Conservation (phyloP, 2,888 invertebrate species). For the Chrysotoxum bicinctum region DNA sequence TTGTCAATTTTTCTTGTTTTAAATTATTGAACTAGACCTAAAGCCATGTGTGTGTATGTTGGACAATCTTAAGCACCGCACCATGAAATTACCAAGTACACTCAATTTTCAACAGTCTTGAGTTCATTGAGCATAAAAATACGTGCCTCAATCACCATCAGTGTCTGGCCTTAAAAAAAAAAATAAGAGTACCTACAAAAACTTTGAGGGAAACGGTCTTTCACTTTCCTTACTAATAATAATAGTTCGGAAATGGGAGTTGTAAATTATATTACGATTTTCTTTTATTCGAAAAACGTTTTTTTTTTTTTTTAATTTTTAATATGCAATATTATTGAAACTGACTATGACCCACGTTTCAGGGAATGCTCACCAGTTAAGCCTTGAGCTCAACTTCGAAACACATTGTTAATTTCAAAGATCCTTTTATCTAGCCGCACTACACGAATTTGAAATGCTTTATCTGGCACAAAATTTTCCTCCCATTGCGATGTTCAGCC, state of each 20-base stretch:
- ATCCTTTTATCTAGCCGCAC: too few relatives aligned
- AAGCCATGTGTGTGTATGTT: slow-evolving; percentile 2
- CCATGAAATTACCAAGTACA: slow-evolving; percentile 31
- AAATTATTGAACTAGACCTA: slow-evolving; percentile 7
- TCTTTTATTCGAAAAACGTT: too few relatives aligned
- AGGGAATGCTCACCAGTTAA: too few relatives aligned
- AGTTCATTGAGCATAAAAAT: slow-evolving; percentile 48
- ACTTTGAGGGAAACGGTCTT: neutral
- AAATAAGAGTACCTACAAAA: slow-evolving; percentile 1
- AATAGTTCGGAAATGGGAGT: neutral
- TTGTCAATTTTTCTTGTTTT: neutral
- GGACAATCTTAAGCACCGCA: slow-evolving; percentile 19
- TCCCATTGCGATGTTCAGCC: too few relatives aligned
- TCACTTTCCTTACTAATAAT: neutral
- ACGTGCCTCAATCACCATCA: slow-evolving; percentile 43
- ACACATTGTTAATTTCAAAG: too few relatives aligned
- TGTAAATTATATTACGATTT: neutral
- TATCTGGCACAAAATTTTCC: too few relatives aligned
- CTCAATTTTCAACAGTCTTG: slow-evolving; percentile 33
- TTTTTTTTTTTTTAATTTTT: too few relatives aligned
- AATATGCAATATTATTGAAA: too few relatives aligned
- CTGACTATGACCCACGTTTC: too few relatives aligned
- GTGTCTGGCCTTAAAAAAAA: neutral
- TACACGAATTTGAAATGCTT: too few relatives aligned
- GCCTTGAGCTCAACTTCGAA: too few relatives aligned